Conservation (phyloP, 2,113 vertebrate species). For the Meriones unguiculatus region DNA sequence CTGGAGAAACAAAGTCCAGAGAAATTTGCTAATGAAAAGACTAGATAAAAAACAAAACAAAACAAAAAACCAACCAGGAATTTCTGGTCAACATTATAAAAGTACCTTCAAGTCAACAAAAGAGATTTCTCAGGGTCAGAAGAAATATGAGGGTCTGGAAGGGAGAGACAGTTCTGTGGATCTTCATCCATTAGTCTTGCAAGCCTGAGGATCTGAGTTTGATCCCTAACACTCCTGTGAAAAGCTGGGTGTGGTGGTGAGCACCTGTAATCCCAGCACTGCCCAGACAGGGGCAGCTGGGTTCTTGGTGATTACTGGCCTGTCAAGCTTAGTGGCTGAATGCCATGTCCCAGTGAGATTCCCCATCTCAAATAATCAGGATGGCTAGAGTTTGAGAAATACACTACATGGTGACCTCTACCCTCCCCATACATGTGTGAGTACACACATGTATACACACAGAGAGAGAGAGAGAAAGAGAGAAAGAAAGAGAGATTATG, state of each 20-base stretch:
- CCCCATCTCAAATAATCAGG: neutral
- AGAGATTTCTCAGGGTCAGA: neutral
- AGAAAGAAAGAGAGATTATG: neutral
- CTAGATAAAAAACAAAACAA: neutral
- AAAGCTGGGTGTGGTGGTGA: neutral
- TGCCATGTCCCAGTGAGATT: neutral
- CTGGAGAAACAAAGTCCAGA: neutral
- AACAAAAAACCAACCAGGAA: neutral
- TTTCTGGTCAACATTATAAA: constrained; percentile 19
- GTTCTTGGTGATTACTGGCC: neutral
- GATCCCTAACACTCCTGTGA: too few relatives aligned
- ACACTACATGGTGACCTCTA: neutral
- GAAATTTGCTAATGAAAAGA: neutral
- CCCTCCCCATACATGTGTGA: neutral
- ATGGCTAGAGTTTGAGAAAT: too few relatives aligned
- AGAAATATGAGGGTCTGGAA: neutral
- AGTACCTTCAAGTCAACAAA: neutral
- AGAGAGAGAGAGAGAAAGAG: too few relatives aligned
- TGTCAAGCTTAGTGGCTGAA: neutral
- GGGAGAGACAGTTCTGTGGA: too few relatives aligned
- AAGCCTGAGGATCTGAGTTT: neutral
- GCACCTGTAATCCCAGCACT: neutral
- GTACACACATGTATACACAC: neutral
- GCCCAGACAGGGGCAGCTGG: neutral
- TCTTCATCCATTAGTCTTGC: too few relatives aligned